A percentile compares a stretch with the other conserved stretches of the same genome.
Conservation (phyloP, 2,113 vertebrate species). For the Chlamydotis undulata region DNA sequence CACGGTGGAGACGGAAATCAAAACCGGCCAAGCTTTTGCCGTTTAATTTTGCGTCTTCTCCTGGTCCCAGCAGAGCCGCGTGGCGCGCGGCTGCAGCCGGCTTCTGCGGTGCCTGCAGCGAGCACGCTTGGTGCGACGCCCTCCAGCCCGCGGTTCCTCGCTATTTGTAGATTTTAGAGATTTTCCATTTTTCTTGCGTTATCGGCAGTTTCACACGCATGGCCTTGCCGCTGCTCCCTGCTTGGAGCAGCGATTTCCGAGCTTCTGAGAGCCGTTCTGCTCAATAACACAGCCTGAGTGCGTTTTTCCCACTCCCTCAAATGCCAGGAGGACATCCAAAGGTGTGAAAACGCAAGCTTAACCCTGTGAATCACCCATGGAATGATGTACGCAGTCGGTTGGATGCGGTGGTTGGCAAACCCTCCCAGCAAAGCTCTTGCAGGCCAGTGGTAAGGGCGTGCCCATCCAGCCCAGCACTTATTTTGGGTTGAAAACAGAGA, state of each 20-base stretch:
- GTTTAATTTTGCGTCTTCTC: background rate
- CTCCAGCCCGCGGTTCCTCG: rapidly evolving
- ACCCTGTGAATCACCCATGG: background rate
- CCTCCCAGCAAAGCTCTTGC: background rate
- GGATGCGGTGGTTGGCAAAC: background rate
- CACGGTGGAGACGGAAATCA: background rate
- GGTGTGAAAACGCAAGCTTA: conserved; percentile 8
- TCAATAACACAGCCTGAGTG: background rate
- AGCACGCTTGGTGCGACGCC: background rate
- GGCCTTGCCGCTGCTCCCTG: background rate
- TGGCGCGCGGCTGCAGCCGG: rapidly evolving
- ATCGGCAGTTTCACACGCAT: rapidly evolving
- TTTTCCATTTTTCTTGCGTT: background rate
- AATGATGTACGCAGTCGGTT: background rate
- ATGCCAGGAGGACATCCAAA: background rate
- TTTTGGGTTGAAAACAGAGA: background rate
- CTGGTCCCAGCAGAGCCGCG: background rate
- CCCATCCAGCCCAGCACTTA: rapidly evolving
- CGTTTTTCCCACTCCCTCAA: background rate
- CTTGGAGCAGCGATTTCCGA: background rate
- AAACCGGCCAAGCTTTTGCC: background rate
- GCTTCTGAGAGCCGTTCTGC: background rate
- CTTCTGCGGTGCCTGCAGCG: rapidly evolving
- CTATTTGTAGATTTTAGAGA: background rate
- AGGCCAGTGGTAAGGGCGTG: rapidly evolving